Conservation (phyloP, 2,888 invertebrate genomes). For the Allacma fusca region DNA sequence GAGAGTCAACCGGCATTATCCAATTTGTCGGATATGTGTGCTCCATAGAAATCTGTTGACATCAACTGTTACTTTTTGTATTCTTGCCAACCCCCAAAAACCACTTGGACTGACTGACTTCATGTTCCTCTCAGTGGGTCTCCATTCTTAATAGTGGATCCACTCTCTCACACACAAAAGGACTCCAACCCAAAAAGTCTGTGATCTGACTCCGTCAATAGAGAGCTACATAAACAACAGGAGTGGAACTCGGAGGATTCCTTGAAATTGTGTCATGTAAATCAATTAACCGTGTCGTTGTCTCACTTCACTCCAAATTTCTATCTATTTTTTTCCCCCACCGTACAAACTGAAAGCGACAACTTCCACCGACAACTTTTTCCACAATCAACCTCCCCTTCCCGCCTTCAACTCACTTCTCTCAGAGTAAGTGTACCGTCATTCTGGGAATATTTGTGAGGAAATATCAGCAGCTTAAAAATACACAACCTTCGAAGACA, state of each 20-base stretch:
- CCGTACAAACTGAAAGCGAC: too few relatives aligned
- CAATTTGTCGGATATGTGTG: slow-evolving; percentile 25
- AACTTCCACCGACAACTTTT: too few relatives aligned
- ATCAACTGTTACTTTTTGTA: slow-evolving; percentile 17
- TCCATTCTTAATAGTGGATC: neutral
- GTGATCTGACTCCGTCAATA: neutral
- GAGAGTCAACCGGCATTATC: slow-evolving; percentile 26
- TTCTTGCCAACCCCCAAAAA: neutral
- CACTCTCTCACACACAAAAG: neutral
- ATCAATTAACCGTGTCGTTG: too few relatives aligned
- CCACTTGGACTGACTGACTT: neutral
- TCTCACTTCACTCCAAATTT: too few relatives aligned
- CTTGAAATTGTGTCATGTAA: too few relatives aligned
- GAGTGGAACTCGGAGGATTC: neutral
- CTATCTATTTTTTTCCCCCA: too few relatives aligned
- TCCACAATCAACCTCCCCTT: too few relatives aligned
- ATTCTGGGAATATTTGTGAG: too few relatives aligned
- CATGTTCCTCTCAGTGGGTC: neutral
- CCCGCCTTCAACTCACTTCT: too few relatives aligned
- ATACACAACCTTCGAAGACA: too few relatives aligned
- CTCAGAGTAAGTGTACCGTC: too few relatives aligned
- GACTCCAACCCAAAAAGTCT: neutral
- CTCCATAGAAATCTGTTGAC: neutral
- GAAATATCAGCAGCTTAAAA: too few relatives aligned
- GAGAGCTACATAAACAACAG: neutral